Evolutionary conservation across 2,113 vertebrate genomes (phyloP).

Genomic region (Dissostichus mawsoni): DNA sequence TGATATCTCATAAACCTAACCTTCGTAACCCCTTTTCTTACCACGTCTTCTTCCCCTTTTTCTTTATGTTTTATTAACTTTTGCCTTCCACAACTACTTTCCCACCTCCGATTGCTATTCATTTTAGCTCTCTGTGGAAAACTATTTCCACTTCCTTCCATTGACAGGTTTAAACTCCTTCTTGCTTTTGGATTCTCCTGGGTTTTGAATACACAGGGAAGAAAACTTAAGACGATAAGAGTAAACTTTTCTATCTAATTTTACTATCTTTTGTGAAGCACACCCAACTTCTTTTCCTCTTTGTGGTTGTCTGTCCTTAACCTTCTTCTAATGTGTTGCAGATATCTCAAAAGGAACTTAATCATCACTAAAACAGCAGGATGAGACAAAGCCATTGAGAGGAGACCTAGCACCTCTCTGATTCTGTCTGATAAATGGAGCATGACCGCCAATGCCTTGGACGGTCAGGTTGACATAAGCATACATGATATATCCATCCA

Average conservation of each 20-base stretch:
- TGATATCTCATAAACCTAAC: constrained; percentile 33
- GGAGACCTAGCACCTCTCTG: constrained; percentile 1
- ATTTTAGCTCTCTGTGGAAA: not conserved
- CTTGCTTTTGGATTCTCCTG: not conserved
- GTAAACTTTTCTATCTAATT: not conserved
- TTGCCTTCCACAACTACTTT: not conserved
- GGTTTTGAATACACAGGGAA: not conserved
- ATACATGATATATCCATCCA: not conserved
- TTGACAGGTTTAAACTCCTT: not conserved
- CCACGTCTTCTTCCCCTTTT: not conserved
- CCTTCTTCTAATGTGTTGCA: not conserved
- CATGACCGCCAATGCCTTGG: constrained; percentile 10
- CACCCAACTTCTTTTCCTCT: not conserved
- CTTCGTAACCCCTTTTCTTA: not conserved
- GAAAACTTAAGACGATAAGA: not conserved
- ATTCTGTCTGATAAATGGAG: constrained; percentile 45
- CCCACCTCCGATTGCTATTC: not conserved
- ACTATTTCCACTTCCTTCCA: not conserved
- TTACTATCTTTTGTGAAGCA: not conserved
- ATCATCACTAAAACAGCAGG: not conserved
- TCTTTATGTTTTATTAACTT: not conserved
- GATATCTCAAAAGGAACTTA: constrained; percentile 6
- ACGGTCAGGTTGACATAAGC: constrained; percentile 5
- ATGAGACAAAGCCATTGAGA: not conserved
- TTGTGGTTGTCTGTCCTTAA: not conserved